Evolutionary conservation across 23 tunicate genomes (phyloP), one percentile per base, ranked within the genome.

Genomic region (Styela clava): DNA sequence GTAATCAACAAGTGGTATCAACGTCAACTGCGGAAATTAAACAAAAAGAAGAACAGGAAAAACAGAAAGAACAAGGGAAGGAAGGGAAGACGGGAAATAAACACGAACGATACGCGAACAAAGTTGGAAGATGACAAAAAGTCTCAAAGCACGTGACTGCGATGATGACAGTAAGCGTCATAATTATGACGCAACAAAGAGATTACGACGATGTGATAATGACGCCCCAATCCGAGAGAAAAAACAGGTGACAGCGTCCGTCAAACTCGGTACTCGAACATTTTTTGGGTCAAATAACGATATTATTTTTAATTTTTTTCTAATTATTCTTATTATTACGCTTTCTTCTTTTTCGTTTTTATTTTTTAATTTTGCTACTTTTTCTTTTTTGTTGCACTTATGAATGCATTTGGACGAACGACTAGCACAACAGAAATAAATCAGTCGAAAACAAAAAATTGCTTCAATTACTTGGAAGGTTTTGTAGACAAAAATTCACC

Each of bases 1-100:
- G 71, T 67, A 24, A 67, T 67, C 71, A 67, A 67, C 71, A 67
- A 67, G 24, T 67, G 71, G 71, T 67, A 25, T 25, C 31, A 25
- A 1, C 30, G 31, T 27, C 71, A 67, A 22, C 71, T 67, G 22
- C 30, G 71, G 24, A 67, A 67, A 29, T 16, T 25, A 24, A 29
- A 25, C 71, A 19, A 22, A 1, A 67, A 67, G 71, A 67, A 27
- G 24, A 67, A 67, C 30, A 29, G 71, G 16, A 27, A 67, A 22
- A 22, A 22, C 19, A 12, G 31, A 29, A 67, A 67, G 24, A 22
- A 22, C 16, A 67, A 67, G 31, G 31, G 71, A 67, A 67, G 31
- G 22, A 67, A 29, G 71, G 31, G 71, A 67, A 67, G 71, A 22
- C 30, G 31, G 71, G 31, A 67, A 67, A 67, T 67, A 16, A 67